Evolutionary conservation across 2,888 invertebrate genomes (phyloP), one percentile per base, ranked within the genome.

Genomic region (Terebella lapidaria): DNA sequence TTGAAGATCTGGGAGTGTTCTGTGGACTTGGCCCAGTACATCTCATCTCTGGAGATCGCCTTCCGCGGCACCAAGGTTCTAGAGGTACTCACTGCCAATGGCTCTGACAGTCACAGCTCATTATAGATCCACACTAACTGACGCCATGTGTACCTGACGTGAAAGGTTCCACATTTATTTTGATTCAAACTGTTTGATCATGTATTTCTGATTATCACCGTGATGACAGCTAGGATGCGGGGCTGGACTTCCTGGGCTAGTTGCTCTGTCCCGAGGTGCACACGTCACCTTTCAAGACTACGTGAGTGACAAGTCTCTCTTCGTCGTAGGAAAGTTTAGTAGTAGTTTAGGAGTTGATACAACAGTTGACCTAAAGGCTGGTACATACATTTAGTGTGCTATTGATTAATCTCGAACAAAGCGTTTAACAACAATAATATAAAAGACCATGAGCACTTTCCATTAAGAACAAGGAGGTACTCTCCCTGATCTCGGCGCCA

Each of bases 1-100:
- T 84, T 94, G 29, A 95, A 95, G 84, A 87, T 94, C 62, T 96
- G 96, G 96, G 95, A 96, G 83, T 93, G 94, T 74, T 91, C 92
- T 3, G 83, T 86, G 71, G 94, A 95, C 78, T 80, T 95, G 58
- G 81, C 88, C 42, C 79, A 86, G 62, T 91, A 87, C 78, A 77
- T 94, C 42, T 73, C 84, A 47, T 59, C 60, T 28, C 61, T 61
- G 28, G 70, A 81, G 42, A 63, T 71, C 2, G 64, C 80, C 4
- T 63, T 72, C 26, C 63, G 65, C 28, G 79, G 82, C 26, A 87
- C 85, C 71, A 82, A 78, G 53, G 87, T 94, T 0, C 81, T 95
- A 55, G 95, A 95, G 74, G 80, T 81, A 64, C 61, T 26, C n/a
- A n/a, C n/a, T n/a, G n/a, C n/a, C n/a, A n/a, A n/a, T n/a, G n/a